Conservation (phyloP, 2,113 vertebrate species). For the Onychostoma macrolepis region DNA sequence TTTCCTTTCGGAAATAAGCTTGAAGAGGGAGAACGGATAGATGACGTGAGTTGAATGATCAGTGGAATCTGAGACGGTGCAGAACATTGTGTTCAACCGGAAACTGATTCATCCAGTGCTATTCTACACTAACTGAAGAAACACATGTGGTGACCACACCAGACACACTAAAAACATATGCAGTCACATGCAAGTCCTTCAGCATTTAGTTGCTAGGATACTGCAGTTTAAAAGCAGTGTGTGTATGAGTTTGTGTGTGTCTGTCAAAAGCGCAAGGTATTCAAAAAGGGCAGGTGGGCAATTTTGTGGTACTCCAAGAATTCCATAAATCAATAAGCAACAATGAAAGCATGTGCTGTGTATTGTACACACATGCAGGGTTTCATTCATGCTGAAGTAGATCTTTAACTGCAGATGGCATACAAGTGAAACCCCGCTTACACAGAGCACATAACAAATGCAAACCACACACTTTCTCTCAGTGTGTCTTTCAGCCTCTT, state of each 20-base stretch:
- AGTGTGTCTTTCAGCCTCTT: background rate
- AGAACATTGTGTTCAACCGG: conserved; percentile 2
- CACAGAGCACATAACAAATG: conserved; percentile 13
- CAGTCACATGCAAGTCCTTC: conserved; percentile 65
- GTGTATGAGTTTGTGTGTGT: conserved; percentile 20
- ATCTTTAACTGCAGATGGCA: background rate
- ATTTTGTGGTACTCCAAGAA: conserved; percentile 20
- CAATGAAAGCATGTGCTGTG: background rate
- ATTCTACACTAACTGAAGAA: background rate
- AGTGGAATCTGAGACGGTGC: background rate
- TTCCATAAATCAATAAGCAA: conserved; percentile 23
- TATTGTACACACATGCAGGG: background rate
- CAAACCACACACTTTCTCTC: background rate
- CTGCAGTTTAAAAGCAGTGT: conserved; percentile 66
- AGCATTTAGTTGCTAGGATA: conserved; percentile 77
- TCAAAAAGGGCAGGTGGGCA: background rate
- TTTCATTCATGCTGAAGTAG: background rate
- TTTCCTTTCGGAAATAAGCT: background rate
- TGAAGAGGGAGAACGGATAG: background rate
- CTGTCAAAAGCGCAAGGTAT: background rate
- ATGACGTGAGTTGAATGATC: background rate
- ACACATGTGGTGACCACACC: conserved; percentile 5
- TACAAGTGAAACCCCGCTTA: background rate
- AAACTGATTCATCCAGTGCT: background rate
- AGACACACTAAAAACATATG: conserved; percentile 52